These are phyloP conservation scores for Oryzias javanicus DNA, from an alignment of 2,113 vertebrate genomes.

Conservation along the genomic window DNA sequence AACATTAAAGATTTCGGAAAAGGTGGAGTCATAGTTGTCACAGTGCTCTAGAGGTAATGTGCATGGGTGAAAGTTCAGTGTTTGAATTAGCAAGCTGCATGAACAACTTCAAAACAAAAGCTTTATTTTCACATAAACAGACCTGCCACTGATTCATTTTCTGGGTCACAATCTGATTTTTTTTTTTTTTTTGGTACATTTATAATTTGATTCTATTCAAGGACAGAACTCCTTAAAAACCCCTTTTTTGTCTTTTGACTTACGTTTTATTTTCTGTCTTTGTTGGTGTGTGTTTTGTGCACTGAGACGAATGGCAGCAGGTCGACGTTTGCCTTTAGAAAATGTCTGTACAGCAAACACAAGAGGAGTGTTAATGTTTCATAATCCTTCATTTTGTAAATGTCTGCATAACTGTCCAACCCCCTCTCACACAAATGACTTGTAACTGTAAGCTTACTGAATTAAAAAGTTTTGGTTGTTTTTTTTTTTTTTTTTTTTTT, in stretches of 20 bases:
- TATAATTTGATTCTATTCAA: constrained; percentile 30
- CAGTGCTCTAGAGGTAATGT: constrained; percentile 51
- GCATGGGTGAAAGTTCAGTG: constrained; percentile 47
- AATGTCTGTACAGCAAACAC: constrained; percentile 31
- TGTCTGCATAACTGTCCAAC: constrained; percentile 27
- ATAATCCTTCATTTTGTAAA: constrained; percentile 38
- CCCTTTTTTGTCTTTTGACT: constrained; percentile 30
- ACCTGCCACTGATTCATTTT: constrained; percentile 20
- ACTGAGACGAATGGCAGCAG: constrained; percentile 62
- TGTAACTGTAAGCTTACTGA: constrained; percentile 69
- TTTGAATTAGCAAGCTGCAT: constrained; percentile 56
- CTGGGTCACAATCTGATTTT: neutral
- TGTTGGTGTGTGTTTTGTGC: constrained; percentile 54
- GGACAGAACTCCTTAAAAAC: constrained; percentile 22
- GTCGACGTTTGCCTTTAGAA: constrained; percentile 43
- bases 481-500: constrained; percentile 57
- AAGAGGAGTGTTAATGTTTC: constrained; percentile 32
- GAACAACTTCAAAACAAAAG: constrained; percentile 45
- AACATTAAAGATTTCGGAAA: constrained; percentile 52
- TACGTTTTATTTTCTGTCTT: constrained; percentile 30
- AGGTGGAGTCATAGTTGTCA: constrained; percentile 42
- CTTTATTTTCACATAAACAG: constrained; percentile 43
- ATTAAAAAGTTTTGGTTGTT: constrained; percentile 49
- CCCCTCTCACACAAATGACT: constrained; percentile 39
- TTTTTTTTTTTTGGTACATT: constrained; percentile 38